These are phyloP conservation scores for Homarus americanus DNA, from an alignment of 1,140 invertebrate genomes.

Conservation along the genomic window DNA sequence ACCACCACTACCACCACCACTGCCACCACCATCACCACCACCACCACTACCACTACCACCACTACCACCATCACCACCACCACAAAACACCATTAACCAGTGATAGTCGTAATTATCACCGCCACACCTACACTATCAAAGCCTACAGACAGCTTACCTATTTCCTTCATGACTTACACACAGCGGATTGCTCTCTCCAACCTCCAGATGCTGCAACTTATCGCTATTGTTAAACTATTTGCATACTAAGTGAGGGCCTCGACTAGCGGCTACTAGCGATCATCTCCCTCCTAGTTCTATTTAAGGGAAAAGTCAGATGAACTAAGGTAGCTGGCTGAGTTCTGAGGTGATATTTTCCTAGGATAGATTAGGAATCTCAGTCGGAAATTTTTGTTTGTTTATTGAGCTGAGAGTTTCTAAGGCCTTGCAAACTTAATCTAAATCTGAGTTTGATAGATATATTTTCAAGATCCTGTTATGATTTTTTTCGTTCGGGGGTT, in stretches of 20 bases:
- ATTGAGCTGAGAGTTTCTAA: too few species aligned
- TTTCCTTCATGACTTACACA: background rate
- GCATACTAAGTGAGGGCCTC: conserved; percentile 22
- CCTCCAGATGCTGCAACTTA: conserved; percentile 10
- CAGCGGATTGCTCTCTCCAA: background rate
- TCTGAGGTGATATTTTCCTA: too few species aligned
- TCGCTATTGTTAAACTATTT: conserved; percentile 20
- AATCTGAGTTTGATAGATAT: too few species aligned
- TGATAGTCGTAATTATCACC: conserved; percentile 15
- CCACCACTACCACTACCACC: background rate
- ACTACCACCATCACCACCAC: background rate
- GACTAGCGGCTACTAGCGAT: background rate
- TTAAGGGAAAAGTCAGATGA: too few species aligned
- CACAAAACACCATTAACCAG: background rate
- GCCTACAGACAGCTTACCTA: background rate
- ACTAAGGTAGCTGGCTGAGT: too few species aligned
- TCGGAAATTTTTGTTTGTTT: too few species aligned
- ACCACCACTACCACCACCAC: background rate
- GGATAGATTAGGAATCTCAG: too few species aligned
- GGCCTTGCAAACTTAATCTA: too few species aligned
- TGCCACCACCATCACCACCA: background rate
- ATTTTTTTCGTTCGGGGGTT: too few species aligned
- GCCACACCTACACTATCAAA: conserved; percentile 26
- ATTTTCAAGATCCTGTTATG: too few species aligned
- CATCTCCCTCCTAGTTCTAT: too few species aligned